Evolutionary conservation across 2,888 invertebrate species (phyloP).

Genomic region (Hirtodrosophila cameraria): DNA sequence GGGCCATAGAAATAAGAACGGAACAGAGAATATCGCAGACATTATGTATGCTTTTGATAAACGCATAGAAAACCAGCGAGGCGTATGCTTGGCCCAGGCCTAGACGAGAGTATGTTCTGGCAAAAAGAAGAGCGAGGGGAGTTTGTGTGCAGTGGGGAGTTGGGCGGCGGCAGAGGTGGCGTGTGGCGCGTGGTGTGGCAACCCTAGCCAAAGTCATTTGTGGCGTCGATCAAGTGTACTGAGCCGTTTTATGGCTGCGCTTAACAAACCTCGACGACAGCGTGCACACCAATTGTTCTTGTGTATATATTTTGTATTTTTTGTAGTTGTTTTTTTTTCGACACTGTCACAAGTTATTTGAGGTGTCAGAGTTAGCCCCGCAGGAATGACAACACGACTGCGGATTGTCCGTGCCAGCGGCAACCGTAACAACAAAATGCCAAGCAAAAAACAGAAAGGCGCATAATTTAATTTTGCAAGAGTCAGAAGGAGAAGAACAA

Average conservation of each 20-base stretch:
- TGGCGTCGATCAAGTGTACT: constrained; percentile 78
- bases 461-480: constrained; percentile 73
- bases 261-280: constrained; percentile 73
- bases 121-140: no score
- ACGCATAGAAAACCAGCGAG: constrained; percentile 76
- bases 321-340: constrained; percentile 16
- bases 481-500: constrained; percentile 11
- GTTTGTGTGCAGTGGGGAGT: not conserved
- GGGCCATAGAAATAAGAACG: constrained; percentile 56
- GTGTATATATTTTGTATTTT: not conserved
- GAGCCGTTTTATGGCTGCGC: constrained; percentile 78
- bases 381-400: constrained; percentile 32
- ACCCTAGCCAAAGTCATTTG: constrained; percentile 72
- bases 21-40: constrained; percentile 41
- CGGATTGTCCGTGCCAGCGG: constrained; percentile 50
- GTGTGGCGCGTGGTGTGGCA: constrained; percentile 15
- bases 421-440: constrained; percentile 33
- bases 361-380: constrained; percentile 61
- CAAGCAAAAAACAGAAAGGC: constrained; percentile 57
- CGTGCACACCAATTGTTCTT: constrained; percentile 46
- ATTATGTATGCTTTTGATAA: constrained; percentile 75
- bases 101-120: no score
- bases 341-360: constrained; percentile 42
- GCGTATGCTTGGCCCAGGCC: constrained; percentile 67
- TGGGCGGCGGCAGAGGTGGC: not conserved